Base-by-base conservation (phyloP, 2,113 vertebrate species). In the Aptenodytes forsteri region DNA sequence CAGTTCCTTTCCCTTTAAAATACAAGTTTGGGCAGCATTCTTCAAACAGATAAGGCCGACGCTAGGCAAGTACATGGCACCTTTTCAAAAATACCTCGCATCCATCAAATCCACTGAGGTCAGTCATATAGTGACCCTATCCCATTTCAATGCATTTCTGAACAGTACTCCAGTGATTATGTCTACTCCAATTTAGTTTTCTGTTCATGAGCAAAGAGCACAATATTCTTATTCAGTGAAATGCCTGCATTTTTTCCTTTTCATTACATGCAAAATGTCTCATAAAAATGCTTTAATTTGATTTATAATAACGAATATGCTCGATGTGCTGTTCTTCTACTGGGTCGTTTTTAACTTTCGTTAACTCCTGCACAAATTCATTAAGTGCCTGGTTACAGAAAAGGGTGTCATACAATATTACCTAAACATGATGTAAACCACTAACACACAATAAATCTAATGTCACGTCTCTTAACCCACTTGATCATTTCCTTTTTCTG, bases 371-470 rank as follows among this genome's bases (percentile, higher is more conserved):
- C 62, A 70, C 62, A 88, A 81, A 90, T 81, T 86, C 89, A 91
- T 79, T 76, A 86, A 80, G 81, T 77, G 62, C 79, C 71, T 71
- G 54, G 36, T 81, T 84, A 70, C 67, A 95, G 67, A 90, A 72
- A 8, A 90, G 25, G 6, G 1, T 38, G 42, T 50, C 62, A 58
- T 47, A 83, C 42, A 47, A 2, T 61, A 70, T 66, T 77, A 70
- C 46, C 90, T 79, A 79, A 88, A 88, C 0, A 4, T 86, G 66
- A 97, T 62, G 54, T 55, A 97, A 97, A 86, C 54, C 70, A 66
- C 62, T 80, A 88, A 88, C 85, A 90, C 90, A 58, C 75, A 77
- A 80, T 90, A 93, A 93, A 93, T 91, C 34, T 25, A 54, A 86
- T 32, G 58, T 58, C 78, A 94, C 1, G 0, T 80, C 61, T 75